Conservation (phyloP, 1,140 invertebrate genomes). For the Procambarus clarkii region DNA sequence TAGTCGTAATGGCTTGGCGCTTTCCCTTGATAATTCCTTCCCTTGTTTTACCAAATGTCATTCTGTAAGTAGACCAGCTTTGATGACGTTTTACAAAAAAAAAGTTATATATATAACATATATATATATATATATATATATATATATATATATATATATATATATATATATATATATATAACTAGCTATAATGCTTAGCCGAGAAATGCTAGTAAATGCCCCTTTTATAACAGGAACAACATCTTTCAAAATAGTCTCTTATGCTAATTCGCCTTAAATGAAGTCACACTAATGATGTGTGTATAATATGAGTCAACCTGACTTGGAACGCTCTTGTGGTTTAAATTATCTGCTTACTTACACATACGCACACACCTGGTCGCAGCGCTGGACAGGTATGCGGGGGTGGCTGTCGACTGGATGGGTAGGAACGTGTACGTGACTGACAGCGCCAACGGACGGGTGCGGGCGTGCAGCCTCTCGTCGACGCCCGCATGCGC, state of each 20-base stretch:
- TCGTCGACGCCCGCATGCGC: neutral
- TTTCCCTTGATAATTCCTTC: too few species aligned
- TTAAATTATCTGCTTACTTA: neutral
- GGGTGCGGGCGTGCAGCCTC: neutral
- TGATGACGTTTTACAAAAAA: too few species aligned
- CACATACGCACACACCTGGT: neutral
- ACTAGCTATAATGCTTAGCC: too few species aligned
- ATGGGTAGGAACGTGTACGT: neutral
- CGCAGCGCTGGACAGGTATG: neutral
- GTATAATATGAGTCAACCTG: too few species aligned
- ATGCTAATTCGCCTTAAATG: too few species aligned
- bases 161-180: constrained; percentile 28
- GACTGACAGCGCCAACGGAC: neutral
- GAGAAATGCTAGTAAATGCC: neutral
- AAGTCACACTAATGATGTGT: too few species aligned
- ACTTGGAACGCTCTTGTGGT: too few species aligned
- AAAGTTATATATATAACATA: too few species aligned
- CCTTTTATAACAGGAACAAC: too few species aligned
- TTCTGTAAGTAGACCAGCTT: neutral
- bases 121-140: constrained; percentile 28
- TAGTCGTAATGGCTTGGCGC: too few species aligned
- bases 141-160: constrained; percentile 6
- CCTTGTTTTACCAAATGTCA: too few species aligned
- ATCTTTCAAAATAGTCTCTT: too few species aligned
- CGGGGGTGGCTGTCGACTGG: neutral